These are phyloP conservation scores for Lophius americanus DNA, from an alignment of 2,797 vertebrate species.

Conservation along the genomic window DNA sequence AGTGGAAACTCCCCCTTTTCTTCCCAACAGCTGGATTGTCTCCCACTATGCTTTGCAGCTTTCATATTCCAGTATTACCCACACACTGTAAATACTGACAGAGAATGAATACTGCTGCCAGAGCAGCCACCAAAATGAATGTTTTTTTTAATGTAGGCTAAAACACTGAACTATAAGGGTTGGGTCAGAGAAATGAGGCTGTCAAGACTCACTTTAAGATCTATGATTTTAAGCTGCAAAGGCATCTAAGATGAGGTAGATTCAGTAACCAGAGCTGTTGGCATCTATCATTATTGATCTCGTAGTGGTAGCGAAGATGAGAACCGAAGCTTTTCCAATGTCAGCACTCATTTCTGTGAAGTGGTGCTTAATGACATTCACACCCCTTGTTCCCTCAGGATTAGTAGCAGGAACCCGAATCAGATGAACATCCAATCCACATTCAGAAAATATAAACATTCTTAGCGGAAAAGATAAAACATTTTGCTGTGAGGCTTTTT, in stretches of 20 bases:
- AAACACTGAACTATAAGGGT: conserved; percentile 42
- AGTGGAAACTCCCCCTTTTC: conserved; percentile 66
- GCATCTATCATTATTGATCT: conserved; percentile 73
- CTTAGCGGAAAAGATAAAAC: conserved; percentile 1
- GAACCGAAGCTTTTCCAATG: conserved; percentile 77
- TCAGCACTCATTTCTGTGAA: conserved; percentile 66
- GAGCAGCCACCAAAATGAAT: conserved; percentile 44
- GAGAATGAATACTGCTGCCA: conserved; percentile 49
- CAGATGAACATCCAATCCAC: conserved; percentile 6
- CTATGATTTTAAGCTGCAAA: conserved; percentile 38
- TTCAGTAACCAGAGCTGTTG: conserved; percentile 50
- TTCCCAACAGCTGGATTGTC: conserved; percentile 73
- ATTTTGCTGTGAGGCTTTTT: conserved; percentile 18
- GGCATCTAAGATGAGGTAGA: conserved; percentile 50
- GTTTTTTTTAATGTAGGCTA: conserved; percentile 27
- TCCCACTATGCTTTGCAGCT: conserved; percentile 63
- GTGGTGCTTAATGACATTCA: conserved; percentile 69
- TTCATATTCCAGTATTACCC: conserved; percentile 73
- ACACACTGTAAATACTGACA: conserved; percentile 70
- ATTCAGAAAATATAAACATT: conserved; percentile 26
- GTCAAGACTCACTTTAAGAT: conserved; percentile 41
- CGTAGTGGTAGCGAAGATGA: conserved; percentile 52
- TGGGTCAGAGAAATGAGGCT: conserved; percentile 7
- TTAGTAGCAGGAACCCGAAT: conserved; percentile 34
- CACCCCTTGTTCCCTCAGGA: conserved; percentile 54